Evolutionary conservation across 2,888 invertebrate species (phyloP), one percentile per base, ranked within the genome.

Genomic region (Acanthopleura granulata): DNA sequence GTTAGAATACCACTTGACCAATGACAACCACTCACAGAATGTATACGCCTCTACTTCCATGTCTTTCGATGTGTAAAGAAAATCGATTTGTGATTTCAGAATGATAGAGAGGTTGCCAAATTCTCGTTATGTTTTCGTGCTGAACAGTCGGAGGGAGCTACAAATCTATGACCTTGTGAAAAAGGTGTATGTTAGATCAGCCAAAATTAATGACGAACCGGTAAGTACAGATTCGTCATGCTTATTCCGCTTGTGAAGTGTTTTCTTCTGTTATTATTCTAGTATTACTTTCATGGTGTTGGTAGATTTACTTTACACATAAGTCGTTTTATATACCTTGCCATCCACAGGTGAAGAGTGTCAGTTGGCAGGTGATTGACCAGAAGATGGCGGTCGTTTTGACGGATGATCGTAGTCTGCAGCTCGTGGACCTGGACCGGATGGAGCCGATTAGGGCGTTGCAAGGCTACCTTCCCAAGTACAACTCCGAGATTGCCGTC

Each of bases 131-230:
- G 50, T 82, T 0, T 72, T 82, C 25, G 49, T 76, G 3, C 72
- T 77, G 22, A 79, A 78, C 40, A 78, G 78, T 61, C 80, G 77
- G 51, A 25, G 66, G 18, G 66, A 66, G 16, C 25, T 83, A 49
- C 77, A 81, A 72, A 77, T 83, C 11, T 82, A 81, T 73, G 83
- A 83, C 71, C 49, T 83, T 18, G 73, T 80, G 50, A 78, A 78
- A 49, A 77, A 80, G 66, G 66, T 73, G 16, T 70, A 78, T 22
- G 80, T 82, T 3, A 75, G 80, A 27, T 75, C 80, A 61, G 72
- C 79, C 57, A 74, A 75, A 50, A 49, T 82, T 79, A 81, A 80
- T 40, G 40, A 40, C 40, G 40, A 40, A 40, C 40, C 40, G 40
- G 40, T 40, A 40, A 40, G 40, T 40, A 40, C 4, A 9, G 40